Conservation (phyloP, 1,140 invertebrate species). For the Arctopsyche grandis region DNA sequence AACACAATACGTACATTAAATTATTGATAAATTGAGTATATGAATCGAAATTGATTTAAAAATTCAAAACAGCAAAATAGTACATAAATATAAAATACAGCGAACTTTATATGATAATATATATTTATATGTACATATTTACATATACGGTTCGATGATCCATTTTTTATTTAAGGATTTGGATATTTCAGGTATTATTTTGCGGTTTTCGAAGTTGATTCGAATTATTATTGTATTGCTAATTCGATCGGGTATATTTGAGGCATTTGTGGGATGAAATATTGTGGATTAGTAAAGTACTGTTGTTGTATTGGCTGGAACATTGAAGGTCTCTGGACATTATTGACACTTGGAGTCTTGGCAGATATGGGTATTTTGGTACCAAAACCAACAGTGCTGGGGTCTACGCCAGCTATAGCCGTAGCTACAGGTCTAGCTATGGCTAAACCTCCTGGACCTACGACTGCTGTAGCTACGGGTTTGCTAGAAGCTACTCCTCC, state of each 20-base stretch:
- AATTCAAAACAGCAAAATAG: too few species aligned
- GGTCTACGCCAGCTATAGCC: slow-evolving; percentile 74
- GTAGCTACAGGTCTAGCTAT: slow-evolving; percentile 74
- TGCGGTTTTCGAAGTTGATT: too few species aligned
- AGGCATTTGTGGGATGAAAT: background rate
- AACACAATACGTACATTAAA: too few species aligned
- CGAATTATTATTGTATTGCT: slow-evolving; percentile 19
- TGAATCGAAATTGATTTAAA: too few species aligned
- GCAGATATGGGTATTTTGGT: slow-evolving; percentile 55
- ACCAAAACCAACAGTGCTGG: slow-evolving; percentile 64
- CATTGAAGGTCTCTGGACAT: background rate
- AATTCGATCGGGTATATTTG: slow-evolving; percentile 29
- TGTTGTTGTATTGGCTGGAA: background rate
- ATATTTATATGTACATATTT: too few species aligned
- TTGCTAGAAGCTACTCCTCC: slow-evolving; percentile 75
- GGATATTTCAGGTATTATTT: too few species aligned
- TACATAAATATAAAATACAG: too few species aligned
- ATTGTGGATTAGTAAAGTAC: too few species aligned
- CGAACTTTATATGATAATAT: too few species aligned
- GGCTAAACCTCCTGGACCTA: slow-evolving; percentile 73
- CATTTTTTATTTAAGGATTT: too few species aligned
- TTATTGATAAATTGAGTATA: too few species aligned
- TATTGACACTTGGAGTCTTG: background rate
- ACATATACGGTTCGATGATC: too few species aligned
- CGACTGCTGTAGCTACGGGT: slow-evolving; percentile 74